Evolutionary conservation across 2,888 invertebrate genomes (phyloP).

Genomic region (Stomorhina lunata): DNA sequence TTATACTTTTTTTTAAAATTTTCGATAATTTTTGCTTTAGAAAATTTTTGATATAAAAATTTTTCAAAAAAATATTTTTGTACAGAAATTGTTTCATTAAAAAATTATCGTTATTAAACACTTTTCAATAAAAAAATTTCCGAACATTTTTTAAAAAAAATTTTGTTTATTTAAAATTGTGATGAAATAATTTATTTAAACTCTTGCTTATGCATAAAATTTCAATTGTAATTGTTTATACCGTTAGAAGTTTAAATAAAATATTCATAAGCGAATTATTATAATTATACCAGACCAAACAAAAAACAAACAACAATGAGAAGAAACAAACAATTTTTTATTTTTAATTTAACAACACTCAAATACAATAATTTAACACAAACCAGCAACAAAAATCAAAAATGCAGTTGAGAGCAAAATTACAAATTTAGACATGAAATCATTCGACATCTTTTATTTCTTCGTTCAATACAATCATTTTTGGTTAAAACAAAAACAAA

Average conservation of each 20-base stretch:
- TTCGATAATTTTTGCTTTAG: too few species aligned
- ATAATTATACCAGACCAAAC: constrained; percentile 6
- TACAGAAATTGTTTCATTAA: too few species aligned
- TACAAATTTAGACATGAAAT: constrained; percentile 34
- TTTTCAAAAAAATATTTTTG: too few species aligned
- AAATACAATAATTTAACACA: not conserved
- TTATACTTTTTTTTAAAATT: too few species aligned
- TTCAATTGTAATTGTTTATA: constrained; percentile 4
- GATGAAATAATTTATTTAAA: constrained; percentile 9
- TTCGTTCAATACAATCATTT: constrained; percentile 8
- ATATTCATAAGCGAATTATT: not conserved
- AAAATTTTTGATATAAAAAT: too few species aligned
- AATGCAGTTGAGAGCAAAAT: not conserved
- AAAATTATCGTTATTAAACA: too few species aligned
- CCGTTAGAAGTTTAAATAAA: constrained; percentile 33
- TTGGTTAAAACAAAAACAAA: not conserved
- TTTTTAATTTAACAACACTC: not conserved
- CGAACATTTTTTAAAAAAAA: too few species aligned
- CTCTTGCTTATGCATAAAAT: not conserved
- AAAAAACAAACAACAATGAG: not conserved
- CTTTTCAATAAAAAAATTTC: not conserved
- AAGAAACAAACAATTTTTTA: constrained; percentile 4
- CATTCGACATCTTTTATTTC: constrained; percentile 15
- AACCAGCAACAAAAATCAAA: not conserved
- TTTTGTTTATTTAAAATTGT: too few species aligned